Conservation (phyloP, 2,113 vertebrate genomes). For the Ammodytes dubius region DNA sequence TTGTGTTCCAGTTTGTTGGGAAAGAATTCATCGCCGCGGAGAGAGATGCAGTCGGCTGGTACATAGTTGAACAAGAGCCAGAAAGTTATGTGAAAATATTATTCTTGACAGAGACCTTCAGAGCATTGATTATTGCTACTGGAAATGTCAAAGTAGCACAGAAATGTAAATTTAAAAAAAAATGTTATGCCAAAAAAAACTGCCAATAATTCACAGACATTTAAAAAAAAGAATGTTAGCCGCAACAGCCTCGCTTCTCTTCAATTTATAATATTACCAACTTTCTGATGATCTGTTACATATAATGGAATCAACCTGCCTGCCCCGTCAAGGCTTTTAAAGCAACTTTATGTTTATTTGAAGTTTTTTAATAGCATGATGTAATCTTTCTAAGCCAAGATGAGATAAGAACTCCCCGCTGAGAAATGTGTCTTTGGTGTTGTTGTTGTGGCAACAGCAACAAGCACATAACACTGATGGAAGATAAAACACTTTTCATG, state of each 20-base stretch:
- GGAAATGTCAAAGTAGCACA: slow-evolving; percentile 13
- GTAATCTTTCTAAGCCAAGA: slow-evolving; percentile 1
- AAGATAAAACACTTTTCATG: not conserved
- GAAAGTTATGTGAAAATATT: slow-evolving; percentile 57
- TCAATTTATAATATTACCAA: not conserved
- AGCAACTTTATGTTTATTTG: slow-evolving; percentile 1
- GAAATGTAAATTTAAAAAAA: not conserved
- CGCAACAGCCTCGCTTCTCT: not conserved
- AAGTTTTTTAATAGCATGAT: not conserved
- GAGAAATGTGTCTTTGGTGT: slow-evolving; percentile 14
- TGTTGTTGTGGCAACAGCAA: slow-evolving; percentile 47
- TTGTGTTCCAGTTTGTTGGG: slow-evolving; percentile 52
- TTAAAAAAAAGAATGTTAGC: not conserved
- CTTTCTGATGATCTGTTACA: not conserved
- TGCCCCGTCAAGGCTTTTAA: not conserved
- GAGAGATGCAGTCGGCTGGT: slow-evolving; percentile 32
- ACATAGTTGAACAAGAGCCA: slow-evolving; percentile 53
- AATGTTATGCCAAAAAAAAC: too few species aligned
- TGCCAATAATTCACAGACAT: not conserved
- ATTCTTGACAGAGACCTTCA: slow-evolving; percentile 13
- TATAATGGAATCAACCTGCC: not conserved
- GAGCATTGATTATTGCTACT: not conserved
- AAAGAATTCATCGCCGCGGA: slow-evolving; percentile 38
- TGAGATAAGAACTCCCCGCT: slow-evolving; percentile 20
- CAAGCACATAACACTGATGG: slow-evolving; percentile 20